Evolutionary conservation across 2,797 vertebrate species (phyloP).

Genomic region (Amblyraja radiata): DNA sequence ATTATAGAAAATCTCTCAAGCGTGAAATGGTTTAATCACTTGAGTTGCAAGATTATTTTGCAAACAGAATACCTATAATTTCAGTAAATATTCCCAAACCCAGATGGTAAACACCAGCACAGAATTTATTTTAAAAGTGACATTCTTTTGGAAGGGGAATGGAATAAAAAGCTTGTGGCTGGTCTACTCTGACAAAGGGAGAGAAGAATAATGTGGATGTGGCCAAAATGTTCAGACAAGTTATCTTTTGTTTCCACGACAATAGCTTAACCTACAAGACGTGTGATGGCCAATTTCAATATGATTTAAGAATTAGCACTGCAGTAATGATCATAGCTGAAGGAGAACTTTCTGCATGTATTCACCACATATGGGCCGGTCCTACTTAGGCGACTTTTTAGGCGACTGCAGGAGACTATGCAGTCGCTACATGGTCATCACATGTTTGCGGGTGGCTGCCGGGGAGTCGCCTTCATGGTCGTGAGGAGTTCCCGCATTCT

Average conservation of each 20-base stretch:
- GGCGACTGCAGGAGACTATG: no score
- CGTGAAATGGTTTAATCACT: constrained; percentile 8
- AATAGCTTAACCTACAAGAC: neutral
- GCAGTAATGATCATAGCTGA: neutral
- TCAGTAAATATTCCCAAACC: neutral
- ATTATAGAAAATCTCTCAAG: constrained; percentile 18
- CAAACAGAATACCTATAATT: constrained; percentile 24
- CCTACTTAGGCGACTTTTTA: no score
- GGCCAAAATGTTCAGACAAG: neutral
- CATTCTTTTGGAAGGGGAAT: no score
- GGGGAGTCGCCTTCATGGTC: no score
- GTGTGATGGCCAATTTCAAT: neutral
- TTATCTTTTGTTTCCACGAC: neutral
- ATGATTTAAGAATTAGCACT: neutral
- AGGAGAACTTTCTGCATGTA: neutral
- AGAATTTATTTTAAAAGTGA: neutral
- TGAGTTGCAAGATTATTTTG: constrained; percentile 17
- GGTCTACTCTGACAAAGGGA: neutral
- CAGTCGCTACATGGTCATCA: no score
- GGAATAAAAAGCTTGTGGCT: neutral
- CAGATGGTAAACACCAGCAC: neutral
- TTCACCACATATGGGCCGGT: neutral
- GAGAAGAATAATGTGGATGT: no score
- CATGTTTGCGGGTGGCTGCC: no score
- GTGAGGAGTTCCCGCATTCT: no score